Conservation (phyloP, 2,797 vertebrate species). For the Uromys caudimaculatus region DNA sequence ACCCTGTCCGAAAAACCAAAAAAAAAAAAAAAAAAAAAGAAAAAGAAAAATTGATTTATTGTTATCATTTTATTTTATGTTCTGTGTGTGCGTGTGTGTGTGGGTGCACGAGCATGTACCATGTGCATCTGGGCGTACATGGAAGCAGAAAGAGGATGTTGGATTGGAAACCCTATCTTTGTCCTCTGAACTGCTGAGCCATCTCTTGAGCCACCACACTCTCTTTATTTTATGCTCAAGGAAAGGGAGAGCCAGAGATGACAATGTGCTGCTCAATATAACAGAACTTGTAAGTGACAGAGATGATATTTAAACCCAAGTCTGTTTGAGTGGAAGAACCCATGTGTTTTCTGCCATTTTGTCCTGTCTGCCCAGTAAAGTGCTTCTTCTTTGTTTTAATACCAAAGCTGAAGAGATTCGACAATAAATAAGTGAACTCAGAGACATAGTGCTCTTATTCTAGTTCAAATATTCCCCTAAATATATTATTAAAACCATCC, state of each 20-base stretch:
- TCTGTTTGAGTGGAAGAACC: conserved; percentile 20
- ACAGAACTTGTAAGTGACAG: conserved; percentile 48
- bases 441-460: conserved; percentile 47
- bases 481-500: conserved; percentile 70
- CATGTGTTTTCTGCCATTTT: neutral
- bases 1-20: too few species aligned
- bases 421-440: conserved; percentile 61
- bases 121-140: neutral
- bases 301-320: conserved; percentile 18
- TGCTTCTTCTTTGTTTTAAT: conserved; percentile 2
- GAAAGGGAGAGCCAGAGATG: conserved; percentile 24
- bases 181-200: neutral
- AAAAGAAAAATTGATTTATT: neutral
- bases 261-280: neutral
- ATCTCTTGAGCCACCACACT: neutral
- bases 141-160: neutral
- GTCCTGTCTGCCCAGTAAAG: neutral
- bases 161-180: neutral
- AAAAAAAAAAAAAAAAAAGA: too few species aligned
- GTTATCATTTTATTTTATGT: neutral
- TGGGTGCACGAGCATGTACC: neutral
- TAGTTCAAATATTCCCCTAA: conserved; percentile 66
- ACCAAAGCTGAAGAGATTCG: conserved; percentile 58
- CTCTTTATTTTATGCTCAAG: conserved; percentile 15
- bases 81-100: neutral